Evolutionary conservation across 35 echinoderm and acorn worm genomes (phyloP), one percentile per base, ranked within the genome.

Genomic region (Heliocidaris erythrogramma): DNA sequence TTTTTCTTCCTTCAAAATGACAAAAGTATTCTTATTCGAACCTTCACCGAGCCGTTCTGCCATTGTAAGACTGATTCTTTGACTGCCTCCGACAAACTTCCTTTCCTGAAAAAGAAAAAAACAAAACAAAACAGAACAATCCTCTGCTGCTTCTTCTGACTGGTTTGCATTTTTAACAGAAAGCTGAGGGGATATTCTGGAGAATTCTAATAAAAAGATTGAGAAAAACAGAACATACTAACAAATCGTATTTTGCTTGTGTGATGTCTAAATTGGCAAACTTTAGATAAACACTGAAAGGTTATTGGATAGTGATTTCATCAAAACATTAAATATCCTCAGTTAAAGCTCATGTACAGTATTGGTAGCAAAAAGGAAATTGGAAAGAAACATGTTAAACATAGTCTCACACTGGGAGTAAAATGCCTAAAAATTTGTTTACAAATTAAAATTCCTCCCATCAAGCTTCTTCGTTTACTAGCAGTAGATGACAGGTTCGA

Each of bases 41-140:
- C 91, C 93, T 49, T 95, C 85, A 30, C 95, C 97, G 7, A 97
- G 78, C 29, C 84, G 48, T 49, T 96, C 97, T 32, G 59, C 90
- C 30, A 97, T 88, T 47, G 86, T 96, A 4, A 93, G 91, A 49
- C 95, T 96, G 17, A 97, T 95, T 52, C 86, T 65, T 29, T 97
- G 97, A 85, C 95, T 94, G 47, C 97, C 97, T 60, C 97, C 97
- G 61, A 97, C 87, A 87, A 97, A 97, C 48, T 97, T 97, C 21
- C 95, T 49, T 47, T 96, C 95, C 97, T 97, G 59, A 5, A 85
- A 48, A 78, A 48, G 30, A 90, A 87, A 59, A 60, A 93, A 94
- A 16, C 1, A 49, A 86, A 94, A 32, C 30, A 49, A n/a, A 95
- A 59, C 60, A 94, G 16, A 85, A 47, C 47, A 49, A 56, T 93